Evolutionary conservation across 2,797 vertebrate genomes (phyloP).

Genomic region (Chromobotia macracanthus): DNA sequence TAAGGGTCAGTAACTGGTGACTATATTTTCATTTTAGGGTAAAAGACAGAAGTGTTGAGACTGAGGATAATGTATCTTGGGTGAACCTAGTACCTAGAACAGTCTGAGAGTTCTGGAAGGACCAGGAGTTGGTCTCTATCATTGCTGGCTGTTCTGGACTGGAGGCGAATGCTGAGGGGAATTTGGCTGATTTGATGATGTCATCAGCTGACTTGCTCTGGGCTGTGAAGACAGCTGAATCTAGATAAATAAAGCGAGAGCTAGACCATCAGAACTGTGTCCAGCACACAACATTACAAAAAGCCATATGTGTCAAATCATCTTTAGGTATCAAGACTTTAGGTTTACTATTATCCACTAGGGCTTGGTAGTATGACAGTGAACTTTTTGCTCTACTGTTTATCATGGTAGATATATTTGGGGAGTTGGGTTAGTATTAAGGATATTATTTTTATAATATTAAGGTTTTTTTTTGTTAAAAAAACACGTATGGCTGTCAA

Average conservation of each 20-base stretch:
- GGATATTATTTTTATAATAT: no score
- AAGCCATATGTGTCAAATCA: slow-evolving; percentile 5
- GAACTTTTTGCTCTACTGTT: no score
- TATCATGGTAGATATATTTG: no score
- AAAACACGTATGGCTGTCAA: no score
- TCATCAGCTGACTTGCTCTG: slow-evolving; percentile 87
- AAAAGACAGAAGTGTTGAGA: background rate
- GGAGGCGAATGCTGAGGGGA: slow-evolving; percentile 85
- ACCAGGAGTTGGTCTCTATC: slow-evolving; percentile 87
- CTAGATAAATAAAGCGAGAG: slow-evolving; percentile 72
- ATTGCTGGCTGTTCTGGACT: slow-evolving; percentile 84
- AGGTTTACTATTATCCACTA: no score
- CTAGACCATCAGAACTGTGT: slow-evolving; percentile 42
- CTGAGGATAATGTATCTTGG: slow-evolving; percentile 7
- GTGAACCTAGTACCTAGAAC: slow-evolving; percentile 76
- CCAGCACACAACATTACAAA: slow-evolving; percentile 10
- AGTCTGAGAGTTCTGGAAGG: slow-evolving; percentile 82
- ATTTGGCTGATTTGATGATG: slow-evolving; percentile 93
- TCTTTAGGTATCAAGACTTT: no score
- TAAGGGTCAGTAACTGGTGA: no score
- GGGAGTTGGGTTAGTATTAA: no score
- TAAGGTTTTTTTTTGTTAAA: no score
- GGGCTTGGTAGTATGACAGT: no score
- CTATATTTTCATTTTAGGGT: background rate
- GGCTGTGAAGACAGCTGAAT: slow-evolving; percentile 86